A percentile compares a stretch with the other conserved stretches of the same genome.
phyloP scores from a whole-genome alignment of 2,113 vertebrate species.

The Stegastes partitus region DNA sequence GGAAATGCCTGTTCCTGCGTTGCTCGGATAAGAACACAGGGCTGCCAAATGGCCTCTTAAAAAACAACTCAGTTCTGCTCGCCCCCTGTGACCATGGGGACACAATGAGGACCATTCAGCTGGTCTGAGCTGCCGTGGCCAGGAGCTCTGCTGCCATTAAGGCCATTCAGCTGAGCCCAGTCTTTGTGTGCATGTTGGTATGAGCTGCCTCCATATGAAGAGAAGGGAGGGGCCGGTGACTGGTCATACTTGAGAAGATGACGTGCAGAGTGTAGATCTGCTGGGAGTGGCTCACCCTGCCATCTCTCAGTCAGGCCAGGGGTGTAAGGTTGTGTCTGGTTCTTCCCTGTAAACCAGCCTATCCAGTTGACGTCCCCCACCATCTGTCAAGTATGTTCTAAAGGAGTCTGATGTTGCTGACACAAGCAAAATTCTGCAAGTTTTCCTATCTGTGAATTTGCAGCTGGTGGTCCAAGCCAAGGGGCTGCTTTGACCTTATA shows the following conservation, averaged over 20 bases:
- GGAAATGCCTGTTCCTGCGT: constrained; percentile 77
- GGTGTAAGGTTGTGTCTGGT: constrained; percentile 41
- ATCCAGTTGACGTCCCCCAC: constrained; percentile 17
- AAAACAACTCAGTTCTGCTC: constrained; percentile 76
- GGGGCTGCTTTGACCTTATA: constrained; percentile 1
- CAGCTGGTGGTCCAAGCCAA: not conserved
- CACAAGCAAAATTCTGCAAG: constrained; percentile 14
- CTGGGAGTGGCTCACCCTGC: constrained; percentile 20
- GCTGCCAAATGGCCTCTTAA: constrained; percentile 80
- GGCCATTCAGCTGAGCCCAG: constrained; percentile 76
- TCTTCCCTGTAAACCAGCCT: constrained; percentile 14
- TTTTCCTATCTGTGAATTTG: not conserved
- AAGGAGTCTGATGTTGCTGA: constrained; percentile 24
- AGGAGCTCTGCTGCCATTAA: constrained; percentile 80
- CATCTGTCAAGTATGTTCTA: constrained; percentile 1
- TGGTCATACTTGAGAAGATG: constrained; percentile 63
- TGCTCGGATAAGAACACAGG: constrained; percentile 75
- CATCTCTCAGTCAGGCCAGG: constrained; percentile 17
- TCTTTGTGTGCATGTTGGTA: constrained; percentile 76
- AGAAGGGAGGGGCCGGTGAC: constrained; percentile 48
- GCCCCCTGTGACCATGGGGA: constrained; percentile 79
- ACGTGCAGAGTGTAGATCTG: constrained; percentile 33
- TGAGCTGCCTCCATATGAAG: constrained; percentile 69
- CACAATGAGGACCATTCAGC: constrained; percentile 86
- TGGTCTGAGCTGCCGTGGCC: constrained; percentile 69